A percentile compares a stretch with the other conserved stretches of the same genome.
Evolutionary conservation across 2,888 invertebrate species (phyloP).

Genomic region (Mechanitis mazaeus): DNA sequence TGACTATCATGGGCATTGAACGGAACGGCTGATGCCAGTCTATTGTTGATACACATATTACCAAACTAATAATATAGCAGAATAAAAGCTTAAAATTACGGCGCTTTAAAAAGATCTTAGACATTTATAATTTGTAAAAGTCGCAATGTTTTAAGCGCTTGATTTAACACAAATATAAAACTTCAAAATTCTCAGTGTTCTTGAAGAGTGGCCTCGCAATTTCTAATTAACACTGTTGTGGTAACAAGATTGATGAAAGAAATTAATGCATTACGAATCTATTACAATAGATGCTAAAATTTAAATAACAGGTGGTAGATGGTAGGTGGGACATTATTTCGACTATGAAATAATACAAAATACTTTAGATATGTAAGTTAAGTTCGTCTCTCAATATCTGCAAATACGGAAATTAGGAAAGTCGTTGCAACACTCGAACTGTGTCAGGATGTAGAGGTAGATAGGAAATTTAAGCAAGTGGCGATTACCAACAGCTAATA

Average conservation of each 20-base stretch:
- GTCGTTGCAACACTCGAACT: no score
- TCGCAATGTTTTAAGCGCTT: slow-evolving; percentile 10
- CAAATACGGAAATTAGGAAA: no score
- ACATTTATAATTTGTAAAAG: background rate
- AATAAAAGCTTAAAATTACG: slow-evolving; percentile 7
- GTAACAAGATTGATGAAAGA: slow-evolving; percentile 55
- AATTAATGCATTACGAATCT: slow-evolving; percentile 6
- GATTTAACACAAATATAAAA: slow-evolving; percentile 3
- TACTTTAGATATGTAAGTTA: no score
- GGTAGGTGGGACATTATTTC: no score
- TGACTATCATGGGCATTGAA: slow-evolving; percentile 51
- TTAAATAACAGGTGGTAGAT: no score
- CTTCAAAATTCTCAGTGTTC: background rate
- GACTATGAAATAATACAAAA: no score
- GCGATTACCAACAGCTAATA: no score
- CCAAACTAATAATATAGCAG: slow-evolving; percentile 36
- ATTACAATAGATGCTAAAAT: no score
- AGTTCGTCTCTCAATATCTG: no score
- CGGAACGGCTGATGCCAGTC: slow-evolving; percentile 42
- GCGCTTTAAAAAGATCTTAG: slow-evolving; percentile 12
- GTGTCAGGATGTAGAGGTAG: no score
- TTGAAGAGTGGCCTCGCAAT: slow-evolving; percentile 43
- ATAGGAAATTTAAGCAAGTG: no score
- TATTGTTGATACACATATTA: slow-evolving; percentile 34
- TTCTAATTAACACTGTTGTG: slow-evolving; percentile 57